These are phyloP conservation scores for Kuschelorhynchus macadamiae DNA, from an alignment of 2,888 invertebrate species.

Conservation along the genomic window DNA sequence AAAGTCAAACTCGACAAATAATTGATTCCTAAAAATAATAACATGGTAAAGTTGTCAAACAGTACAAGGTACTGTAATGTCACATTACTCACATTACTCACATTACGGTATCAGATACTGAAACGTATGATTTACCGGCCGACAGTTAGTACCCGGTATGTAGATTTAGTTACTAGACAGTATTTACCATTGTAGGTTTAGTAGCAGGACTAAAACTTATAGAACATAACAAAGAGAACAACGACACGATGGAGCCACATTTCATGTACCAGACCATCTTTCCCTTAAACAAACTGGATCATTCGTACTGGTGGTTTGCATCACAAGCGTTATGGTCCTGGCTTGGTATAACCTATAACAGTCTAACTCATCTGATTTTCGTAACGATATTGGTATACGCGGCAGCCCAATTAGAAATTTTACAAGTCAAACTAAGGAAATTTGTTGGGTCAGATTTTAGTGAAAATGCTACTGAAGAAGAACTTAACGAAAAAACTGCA, in stretches of 20 bases:
- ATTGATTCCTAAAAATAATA: too few relatives aligned
- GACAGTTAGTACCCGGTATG: too few relatives aligned
- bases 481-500: conserved; percentile 1
- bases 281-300: conserved; percentile 15
- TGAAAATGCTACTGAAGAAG: neutral
- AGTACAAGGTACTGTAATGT: too few relatives aligned
- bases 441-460: conserved; percentile 15
- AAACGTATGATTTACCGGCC: too few relatives aligned
- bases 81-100: too few relatives aligned
- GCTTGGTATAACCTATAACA: neutral
- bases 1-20: too few relatives aligned
- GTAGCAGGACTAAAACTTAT: neutral
- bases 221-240: conserved; percentile 12
- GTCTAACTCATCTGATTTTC: conserved; percentile 16
- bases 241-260: conserved; percentile 22
- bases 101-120: too few relatives aligned
- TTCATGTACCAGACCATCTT: conserved; percentile 28
- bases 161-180: too few relatives aligned
- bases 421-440: conserved; percentile 17
- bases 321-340: conserved; percentile 18
- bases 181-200: conserved; percentile 24
- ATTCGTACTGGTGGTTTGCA: conserved; percentile 15
- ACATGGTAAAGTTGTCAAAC: too few relatives aligned
- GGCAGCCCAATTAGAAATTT: conserved; percentile 16
- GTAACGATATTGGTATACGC: conserved; percentile 18